A percentile compares a stretch with the other conserved stretches of the same genome.
Evolutionary conservation across 2,888 invertebrate genomes (phyloP).

Genomic region (Acronicta psi): DNA sequence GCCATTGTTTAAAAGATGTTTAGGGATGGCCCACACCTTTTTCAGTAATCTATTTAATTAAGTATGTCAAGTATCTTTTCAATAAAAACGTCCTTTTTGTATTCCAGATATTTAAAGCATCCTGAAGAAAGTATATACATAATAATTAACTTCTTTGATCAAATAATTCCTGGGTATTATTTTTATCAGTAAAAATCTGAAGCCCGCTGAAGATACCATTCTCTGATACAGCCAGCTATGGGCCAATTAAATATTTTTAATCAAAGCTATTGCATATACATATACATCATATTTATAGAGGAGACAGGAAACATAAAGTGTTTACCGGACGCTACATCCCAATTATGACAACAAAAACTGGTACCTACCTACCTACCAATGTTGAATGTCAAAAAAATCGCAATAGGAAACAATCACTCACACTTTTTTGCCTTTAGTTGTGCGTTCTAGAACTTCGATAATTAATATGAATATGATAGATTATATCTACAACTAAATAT

Average conservation of each 20-base stretch:
- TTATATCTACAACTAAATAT: background rate
- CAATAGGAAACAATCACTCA: conserved; percentile 43
- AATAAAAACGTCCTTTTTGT: background rate
- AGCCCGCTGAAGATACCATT: background rate
- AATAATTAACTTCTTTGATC: too few relatives aligned
- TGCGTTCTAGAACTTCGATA: background rate
- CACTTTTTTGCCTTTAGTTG: background rate
- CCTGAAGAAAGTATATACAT: background rate
- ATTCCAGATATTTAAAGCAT: background rate
- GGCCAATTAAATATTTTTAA: conserved; percentile 17
- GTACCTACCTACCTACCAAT: conserved; percentile 3
- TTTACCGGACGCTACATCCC: conserved; percentile 31
- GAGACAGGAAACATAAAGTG: conserved; percentile 41
- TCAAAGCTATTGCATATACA: conserved; percentile 29
- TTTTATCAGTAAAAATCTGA: too few relatives aligned
- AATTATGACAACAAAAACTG: conserved; percentile 32
- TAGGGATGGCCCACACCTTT: conserved; percentile 37
- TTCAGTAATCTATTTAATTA: background rate
- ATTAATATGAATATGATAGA: too few relatives aligned
- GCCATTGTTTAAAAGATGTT: conserved; percentile 44
- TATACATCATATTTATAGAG: conserved; percentile 31
- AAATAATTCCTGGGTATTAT: too few relatives aligned
- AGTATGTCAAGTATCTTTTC: background rate
- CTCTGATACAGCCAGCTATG: conserved; percentile 1
- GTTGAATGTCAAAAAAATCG: conserved; percentile 40